Percentiles rank a stretch among this genome's conserved stretches.
phyloP scores from a whole-genome alignment of 2,797 vertebrate genomes.

The Anniella stebbinsi region DNA sequence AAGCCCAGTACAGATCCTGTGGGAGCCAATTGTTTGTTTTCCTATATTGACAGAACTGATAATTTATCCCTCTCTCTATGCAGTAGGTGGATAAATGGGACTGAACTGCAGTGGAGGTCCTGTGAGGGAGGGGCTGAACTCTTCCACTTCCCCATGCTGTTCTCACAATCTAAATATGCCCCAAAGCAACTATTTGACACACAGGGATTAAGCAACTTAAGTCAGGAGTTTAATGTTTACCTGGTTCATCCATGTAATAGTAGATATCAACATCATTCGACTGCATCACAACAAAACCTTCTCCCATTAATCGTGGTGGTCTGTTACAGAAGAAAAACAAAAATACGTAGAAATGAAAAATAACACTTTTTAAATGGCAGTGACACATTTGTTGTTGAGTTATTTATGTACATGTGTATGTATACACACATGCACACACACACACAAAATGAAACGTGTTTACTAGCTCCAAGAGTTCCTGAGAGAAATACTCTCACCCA shows the following conservation, averaged over 20 bases:
- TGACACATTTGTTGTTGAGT: background rate
- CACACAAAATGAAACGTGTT: background rate
- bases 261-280: constrained; percentile 99
- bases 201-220: background rate
- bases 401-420: no score
- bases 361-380: background rate
- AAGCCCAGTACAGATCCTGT: no score
- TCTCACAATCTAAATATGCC: background rate
- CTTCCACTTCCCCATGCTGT: background rate
- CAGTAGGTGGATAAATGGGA: no score
- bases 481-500: background rate
- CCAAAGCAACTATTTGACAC: background rate
- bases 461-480: background rate
- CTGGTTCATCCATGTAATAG: constrained; percentile 98
- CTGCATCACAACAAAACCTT: constrained; percentile 99
- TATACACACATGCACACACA: background rate
- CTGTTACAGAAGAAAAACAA: constrained; percentile 71
- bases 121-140: background rate
- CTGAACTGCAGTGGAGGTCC: no score
- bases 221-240: constrained; percentile 72
- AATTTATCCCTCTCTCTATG: no score
- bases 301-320: constrained; percentile 97
- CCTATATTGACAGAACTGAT: no score
- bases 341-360: constrained; percentile 14
- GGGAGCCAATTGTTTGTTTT: no score